Evolutionary conservation across 2,888 invertebrate genomes (phyloP), one percentile per base, ranked within the genome.

Genomic region (Oeneis ivallda): DNA sequence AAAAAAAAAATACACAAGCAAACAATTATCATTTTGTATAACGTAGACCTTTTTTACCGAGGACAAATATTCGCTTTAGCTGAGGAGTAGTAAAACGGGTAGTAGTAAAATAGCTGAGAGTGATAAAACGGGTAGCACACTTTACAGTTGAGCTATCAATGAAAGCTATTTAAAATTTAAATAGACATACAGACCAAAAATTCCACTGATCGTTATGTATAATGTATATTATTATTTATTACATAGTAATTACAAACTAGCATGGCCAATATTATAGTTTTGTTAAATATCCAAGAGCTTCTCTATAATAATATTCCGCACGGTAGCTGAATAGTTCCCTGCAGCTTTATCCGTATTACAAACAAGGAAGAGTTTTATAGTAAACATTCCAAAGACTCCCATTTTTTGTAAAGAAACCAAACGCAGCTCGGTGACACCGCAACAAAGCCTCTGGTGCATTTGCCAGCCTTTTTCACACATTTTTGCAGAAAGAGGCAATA

Each of bases 401-500:
- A 53, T 49, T 49, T 53, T 13, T 53, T n/a, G 53, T 34, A 53
- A 32, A 34, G 17, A 19, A 53, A 34, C 53, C 53, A 53, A 53
- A n/a, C 34, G 34, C 34, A 26, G 8, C 53, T 34, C 53, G n/a
- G 8, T 53, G 37, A 37, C 39, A 37, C 39, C 54, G 39, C 37
- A 1, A 37, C 54, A 37, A 56, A 56, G 54, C 37, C 54, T 56
- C 53, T 17, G 17, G 37, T 56, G 39, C 39, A 39, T 56, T 56
- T 56, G 7, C 53, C 53, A 53, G 41, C 13, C 39, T 56, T 39
- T 39, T 39, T 37, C 63, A 57, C 47, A 50, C 26, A 50, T 50
- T 50, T 50, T 26, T 37, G 39, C 50, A 52, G 39, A 57, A 43
- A 17, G 34, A 64, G 43, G 50, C 64, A 58, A 64, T 58, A 58